Evolutionary conservation across 2,113 vertebrate species (phyloP), one percentile per base, ranked within the genome.

Genomic region (Rana temporaria): DNA sequence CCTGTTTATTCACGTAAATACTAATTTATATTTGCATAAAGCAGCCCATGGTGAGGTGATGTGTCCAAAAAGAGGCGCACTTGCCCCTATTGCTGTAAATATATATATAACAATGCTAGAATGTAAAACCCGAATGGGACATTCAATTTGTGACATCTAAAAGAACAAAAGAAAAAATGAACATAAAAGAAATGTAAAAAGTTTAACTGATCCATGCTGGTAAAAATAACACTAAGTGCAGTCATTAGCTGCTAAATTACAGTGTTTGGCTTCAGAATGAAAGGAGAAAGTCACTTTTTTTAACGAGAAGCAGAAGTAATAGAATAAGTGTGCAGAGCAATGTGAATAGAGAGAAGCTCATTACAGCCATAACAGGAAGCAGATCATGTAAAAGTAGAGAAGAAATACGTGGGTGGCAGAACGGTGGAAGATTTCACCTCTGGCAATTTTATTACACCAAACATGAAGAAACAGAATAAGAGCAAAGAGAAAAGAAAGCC

Each of bases 281-380:
- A 73, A 66, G 0, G 1, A 66, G 22, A 73, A 38, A 73, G 17
- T 0, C 24, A 55, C 4, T 19, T 8, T 60, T 56, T 74, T 63
- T 42, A 20, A 63, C 42, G 12, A 26, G 60, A 53, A 65, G 64
- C 11, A 38, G 60, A 78, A 78, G 55, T 57, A 19, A 65, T 78
- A 64, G 17, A 60, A 20, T 26, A 77, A 77, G 20, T 77, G 32
- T 19, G 22, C 32, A 12, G 6, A 56, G 42, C 48, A 16, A 66
- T 68, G 26, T 68, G 52, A 57, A 68, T 56, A 65, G 64, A 65
- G 64, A 66, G 17, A 55, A 24, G 66, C 78, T 69, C 65, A 79
- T 60, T 60, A 79, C 65, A 80, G 30, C 34, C 26, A 80, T 62
- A 80, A 80, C 66, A 70, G 77, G 77, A 79, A 79, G 65, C 56